phyloP scores from a whole-genome alignment of 2,888 invertebrate genomes.

The Agrotis exclamationis region DNA sequence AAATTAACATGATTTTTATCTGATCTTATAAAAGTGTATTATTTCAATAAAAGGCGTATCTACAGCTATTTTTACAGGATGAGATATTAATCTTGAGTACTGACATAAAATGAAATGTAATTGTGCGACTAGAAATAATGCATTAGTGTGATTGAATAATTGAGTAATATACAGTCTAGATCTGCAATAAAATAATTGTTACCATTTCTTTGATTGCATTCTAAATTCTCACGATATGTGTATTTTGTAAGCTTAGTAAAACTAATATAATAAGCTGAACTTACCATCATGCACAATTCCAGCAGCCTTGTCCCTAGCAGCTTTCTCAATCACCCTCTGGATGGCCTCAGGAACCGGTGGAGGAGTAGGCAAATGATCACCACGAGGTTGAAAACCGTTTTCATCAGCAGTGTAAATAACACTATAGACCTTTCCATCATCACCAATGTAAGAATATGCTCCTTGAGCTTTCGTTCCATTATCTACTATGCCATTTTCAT shows the following conservation, averaged over 20 bases:
- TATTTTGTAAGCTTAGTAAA: constrained; percentile 8
- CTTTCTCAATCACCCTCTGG: constrained; percentile 80
- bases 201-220: constrained; percentile 26
- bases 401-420: constrained; percentile 84
- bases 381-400: constrained; percentile 82
- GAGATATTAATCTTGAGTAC: constrained; percentile 18
- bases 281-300: constrained; percentile 83
- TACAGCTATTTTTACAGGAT: not conserved
- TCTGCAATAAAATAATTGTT: not conserved
- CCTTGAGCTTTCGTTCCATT: constrained; percentile 83
- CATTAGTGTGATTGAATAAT: constrained; percentile 39
- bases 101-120: constrained; percentile 9
- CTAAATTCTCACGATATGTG: constrained; percentile 11
- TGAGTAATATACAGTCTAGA: constrained; percentile 15
- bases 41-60: not conserved
- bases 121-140: constrained; percentile 5
- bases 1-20: not conserved
- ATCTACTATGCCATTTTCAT: constrained; percentile 80
- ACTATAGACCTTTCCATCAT: constrained; percentile 83
- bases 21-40: not conserved
- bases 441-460: constrained; percentile 83
- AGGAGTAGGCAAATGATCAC: constrained; percentile 85
- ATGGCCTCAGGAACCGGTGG: constrained; percentile 85
- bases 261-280: not conserved
- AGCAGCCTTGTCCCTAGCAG: constrained; percentile 73